These are phyloP conservation scores for Tympanoctomys barrerae DNA, from an alignment of 2,797 vertebrate genomes.

Conservation along the genomic window DNA sequence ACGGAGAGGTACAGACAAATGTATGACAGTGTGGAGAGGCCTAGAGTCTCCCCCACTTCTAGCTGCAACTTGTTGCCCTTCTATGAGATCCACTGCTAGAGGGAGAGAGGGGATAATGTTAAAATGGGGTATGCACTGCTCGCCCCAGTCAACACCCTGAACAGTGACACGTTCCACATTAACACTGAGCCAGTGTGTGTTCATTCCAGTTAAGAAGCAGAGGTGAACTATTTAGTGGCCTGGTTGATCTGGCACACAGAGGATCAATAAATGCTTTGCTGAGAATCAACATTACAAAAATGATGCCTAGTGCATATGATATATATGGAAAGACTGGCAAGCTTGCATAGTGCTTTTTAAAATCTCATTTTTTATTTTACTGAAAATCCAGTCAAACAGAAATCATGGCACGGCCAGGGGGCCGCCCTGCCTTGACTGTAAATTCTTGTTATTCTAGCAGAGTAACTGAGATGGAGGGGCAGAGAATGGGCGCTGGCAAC, in stretches of 20 bases:
- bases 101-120: not conserved
- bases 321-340: not conserved
- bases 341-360: not conserved
- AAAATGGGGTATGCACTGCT: not conserved
- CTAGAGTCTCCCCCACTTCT: slow-evolving; percentile 26
- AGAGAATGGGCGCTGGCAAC: not conserved
- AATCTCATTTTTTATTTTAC: not conserved
- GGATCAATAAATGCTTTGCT: not conserved
- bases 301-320: not conserved
- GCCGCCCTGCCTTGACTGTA: not conserved
- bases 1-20: slow-evolving; percentile 42
- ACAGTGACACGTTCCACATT: not conserved
- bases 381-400: not conserved
- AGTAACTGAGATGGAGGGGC: not conserved
- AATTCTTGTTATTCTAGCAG: not conserved
- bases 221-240: not conserved
- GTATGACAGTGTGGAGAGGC: slow-evolving; percentile 27
- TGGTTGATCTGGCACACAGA: not conserved
- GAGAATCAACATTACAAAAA: not conserved
- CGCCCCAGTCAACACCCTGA: not conserved
- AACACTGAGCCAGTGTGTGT: not conserved
- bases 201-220: not conserved
- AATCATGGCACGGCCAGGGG: not conserved
- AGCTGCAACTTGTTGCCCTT: not conserved
- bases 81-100: not conserved